Conservation (phyloP, 2,797 vertebrate genomes). For the Catharus ustulatus region DNA sequence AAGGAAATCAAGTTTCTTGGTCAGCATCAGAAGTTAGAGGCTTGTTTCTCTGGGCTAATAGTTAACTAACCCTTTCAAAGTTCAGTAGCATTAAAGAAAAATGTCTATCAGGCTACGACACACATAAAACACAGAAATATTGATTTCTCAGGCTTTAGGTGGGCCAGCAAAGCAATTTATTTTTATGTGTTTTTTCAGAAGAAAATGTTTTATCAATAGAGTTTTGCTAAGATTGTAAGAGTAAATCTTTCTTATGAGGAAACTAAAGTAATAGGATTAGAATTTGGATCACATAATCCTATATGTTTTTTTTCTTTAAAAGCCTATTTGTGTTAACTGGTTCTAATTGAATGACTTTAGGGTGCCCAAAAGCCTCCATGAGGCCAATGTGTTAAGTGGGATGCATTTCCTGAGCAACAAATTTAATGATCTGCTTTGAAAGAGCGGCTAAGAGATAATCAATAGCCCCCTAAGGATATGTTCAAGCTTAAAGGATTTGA, state of each 20-base stretch:
- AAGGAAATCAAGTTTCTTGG: not conserved
- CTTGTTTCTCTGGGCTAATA: not conserved
- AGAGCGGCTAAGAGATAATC: conserved; percentile 34
- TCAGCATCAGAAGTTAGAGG: not conserved
- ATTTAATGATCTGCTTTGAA: conserved; percentile 35
- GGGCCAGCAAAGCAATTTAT: not conserved
- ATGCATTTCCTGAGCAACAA: not conserved
- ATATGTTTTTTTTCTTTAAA: not conserved
- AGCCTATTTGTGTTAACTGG: conserved; percentile 3
- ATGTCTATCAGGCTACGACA: not conserved
- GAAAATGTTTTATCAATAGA: conserved; percentile 18
- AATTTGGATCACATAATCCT: not conserved
- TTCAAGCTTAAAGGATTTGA: conserved; percentile 23
- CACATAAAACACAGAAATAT: not conserved
- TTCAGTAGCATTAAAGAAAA: not conserved
- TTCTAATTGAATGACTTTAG: conserved; percentile 14
- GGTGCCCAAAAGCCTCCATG: not conserved
- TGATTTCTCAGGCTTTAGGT: conserved; percentile 21
- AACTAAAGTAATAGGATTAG: conserved; percentile 15
- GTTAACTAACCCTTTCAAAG: not conserved
- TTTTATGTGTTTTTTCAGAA: conserved; percentile 8
- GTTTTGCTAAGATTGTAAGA: not conserved
- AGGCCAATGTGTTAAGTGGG: not conserved
- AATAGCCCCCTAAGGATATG: conserved; percentile 10
- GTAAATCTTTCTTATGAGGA: conserved; percentile 1